A percentile compares a stretch with the other conserved stretches of the same genome.
Evolutionary conservation across 2,113 vertebrate species (phyloP).

Genomic region (Microcebus griseorufus): DNA sequence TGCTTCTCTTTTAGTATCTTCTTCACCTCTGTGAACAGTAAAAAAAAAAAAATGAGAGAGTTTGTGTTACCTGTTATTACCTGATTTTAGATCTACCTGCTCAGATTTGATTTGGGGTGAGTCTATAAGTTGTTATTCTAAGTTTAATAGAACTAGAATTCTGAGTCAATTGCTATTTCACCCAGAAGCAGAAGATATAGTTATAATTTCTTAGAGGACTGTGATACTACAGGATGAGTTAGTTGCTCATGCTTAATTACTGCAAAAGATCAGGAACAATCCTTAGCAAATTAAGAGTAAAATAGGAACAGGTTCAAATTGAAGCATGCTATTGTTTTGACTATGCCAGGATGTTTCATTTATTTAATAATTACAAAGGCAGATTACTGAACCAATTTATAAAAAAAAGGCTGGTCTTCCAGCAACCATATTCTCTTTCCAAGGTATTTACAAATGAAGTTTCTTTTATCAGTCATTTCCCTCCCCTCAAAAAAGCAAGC

Average conservation of each 20-base stretch:
- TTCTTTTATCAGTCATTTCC: background rate
- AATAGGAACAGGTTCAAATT: background rate
- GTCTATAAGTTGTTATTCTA: background rate
- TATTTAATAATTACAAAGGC: background rate
- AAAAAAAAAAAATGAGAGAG: background rate
- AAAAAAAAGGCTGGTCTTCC: background rate
- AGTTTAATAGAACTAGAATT: background rate
- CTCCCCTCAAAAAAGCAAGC: background rate
- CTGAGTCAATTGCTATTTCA: background rate
- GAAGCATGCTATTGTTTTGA: background rate
- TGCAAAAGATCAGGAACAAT: background rate
- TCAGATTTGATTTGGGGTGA: background rate
- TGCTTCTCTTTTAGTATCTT: background rate
- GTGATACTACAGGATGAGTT: background rate
- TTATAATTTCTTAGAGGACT: background rate
- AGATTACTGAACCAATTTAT: background rate
- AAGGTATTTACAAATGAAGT: background rate
- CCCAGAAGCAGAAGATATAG: background rate
- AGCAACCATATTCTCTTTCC: background rate
- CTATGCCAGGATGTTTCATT: background rate
- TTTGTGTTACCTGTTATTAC: background rate
- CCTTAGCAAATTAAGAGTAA: background rate
- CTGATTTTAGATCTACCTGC: background rate
- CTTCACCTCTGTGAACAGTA: background rate
- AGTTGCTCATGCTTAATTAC: background rate